A percentile compares a stretch with the other conserved stretches of the same genome.
These are phyloP conservation scores for Coenobita brevimanus DNA, from an alignment of 1,140 invertebrate genomes.

Conservation along the genomic window DNA sequence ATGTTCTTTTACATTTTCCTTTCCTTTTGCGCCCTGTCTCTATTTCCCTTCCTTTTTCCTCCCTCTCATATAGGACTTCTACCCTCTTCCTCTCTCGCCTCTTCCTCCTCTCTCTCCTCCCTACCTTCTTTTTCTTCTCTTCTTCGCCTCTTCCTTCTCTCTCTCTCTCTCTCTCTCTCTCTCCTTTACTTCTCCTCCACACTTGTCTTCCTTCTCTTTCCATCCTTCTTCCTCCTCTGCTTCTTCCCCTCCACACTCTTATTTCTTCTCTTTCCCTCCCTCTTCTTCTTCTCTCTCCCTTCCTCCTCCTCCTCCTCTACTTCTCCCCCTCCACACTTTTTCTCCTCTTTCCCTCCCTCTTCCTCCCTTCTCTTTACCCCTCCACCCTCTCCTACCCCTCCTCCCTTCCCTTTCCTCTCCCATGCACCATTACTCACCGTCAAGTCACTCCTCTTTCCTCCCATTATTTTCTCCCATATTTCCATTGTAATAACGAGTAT, in stretches of 20 bases:
- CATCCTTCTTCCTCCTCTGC: not conserved
- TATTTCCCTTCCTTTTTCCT: not conserved
- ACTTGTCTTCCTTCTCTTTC: not conserved
- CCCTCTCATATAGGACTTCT: not conserved
- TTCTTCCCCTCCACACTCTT: not conserved
- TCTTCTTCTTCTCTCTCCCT: not conserved
- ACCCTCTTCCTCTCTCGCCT: not conserved
- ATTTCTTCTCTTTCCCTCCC: not conserved
- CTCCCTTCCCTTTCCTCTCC: not conserved
- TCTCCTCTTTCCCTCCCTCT: not conserved
- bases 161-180: not conserved
- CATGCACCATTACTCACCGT: not conserved
- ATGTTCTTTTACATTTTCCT: not conserved
- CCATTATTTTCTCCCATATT: not conserved
- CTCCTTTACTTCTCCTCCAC: not conserved
- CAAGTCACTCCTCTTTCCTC: not conserved
- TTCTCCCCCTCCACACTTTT: conserved; percentile 3
- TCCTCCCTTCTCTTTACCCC: not conserved
- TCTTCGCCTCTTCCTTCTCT: no score
- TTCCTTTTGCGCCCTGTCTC: not conserved
- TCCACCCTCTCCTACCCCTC: not conserved
- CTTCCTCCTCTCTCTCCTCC: not conserved
- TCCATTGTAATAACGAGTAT: no score
- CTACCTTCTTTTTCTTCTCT: not conserved
- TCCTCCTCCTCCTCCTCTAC: not conserved